Base-by-base conservation (phyloP, 2,113 vertebrate species). In the Aramus guarauna region DNA sequence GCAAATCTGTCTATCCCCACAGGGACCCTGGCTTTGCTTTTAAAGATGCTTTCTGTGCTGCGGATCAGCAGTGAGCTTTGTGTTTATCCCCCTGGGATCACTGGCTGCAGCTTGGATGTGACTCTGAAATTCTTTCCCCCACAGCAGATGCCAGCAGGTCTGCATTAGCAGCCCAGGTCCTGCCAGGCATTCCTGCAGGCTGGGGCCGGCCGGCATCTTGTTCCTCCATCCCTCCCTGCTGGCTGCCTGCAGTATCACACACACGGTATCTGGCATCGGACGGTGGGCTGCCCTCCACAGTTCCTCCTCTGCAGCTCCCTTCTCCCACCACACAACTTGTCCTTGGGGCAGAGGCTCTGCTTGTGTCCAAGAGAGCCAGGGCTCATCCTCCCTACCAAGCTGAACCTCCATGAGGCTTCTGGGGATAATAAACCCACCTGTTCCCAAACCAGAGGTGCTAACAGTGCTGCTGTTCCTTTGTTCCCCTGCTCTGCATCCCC, bases 211-310 rank as follows among this genome's bases (percentile, higher is more conserved):
- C 48, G 3, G 0, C 22, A 23, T 55, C 87, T 85, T 12, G 52
- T 83, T 72, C 55, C 52, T 95, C 45, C 72, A 58, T 50, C 62
- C 87, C 67, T 85, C 73, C 53, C 87, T 90, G 47, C 86, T 39
- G 71, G 80, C 78, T 45, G 39, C 45, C 16, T 36, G 34, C 27
- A 52, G 60, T 15, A 41, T 78, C 67, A 69, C 83, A 91, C 83
- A 64, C 12, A 1, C 19, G 1, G 8, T 7, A 5, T 41, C 56
- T 12, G 5, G 43, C 37, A 59, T 36, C 26, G 12, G 36, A 11
- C 41, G 15, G 1, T 1, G 30, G 18, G 8, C 36, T 78, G 71
- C 8, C 32, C 55, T 15, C 9, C 45, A 19, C 0, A 0, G 4
- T 64, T 53, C 30, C 10, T 82, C 59, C 69, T 74, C 66, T 79